Conservation (phyloP, 2,797 vertebrate species). For the Pygocentrus nattereri region DNA sequence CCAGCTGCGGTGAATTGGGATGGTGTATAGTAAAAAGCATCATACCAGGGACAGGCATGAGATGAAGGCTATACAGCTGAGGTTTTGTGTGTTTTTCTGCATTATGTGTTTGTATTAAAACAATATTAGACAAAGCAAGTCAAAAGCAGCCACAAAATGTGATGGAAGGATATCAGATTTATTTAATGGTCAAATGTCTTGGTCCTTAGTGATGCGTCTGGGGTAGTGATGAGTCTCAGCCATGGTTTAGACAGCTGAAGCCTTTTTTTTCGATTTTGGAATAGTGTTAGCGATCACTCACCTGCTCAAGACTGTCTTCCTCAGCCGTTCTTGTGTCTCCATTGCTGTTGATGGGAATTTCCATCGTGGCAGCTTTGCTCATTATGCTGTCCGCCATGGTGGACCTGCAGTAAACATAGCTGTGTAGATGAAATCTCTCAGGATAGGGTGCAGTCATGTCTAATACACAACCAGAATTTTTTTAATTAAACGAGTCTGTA, state of each 20-base stretch:
- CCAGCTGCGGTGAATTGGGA: background rate
- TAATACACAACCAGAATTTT: too few species aligned
- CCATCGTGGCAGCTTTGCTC: conserved; percentile 97
- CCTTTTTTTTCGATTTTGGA: too few species aligned
- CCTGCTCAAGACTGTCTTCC: conserved; percentile 95
- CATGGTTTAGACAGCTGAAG: background rate
- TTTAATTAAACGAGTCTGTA: too few species aligned
- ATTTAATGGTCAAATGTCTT: too few species aligned
- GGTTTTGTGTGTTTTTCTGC: too few species aligned
- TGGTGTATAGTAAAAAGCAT: background rate
- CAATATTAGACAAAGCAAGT: too few species aligned
- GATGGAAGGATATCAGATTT: background rate
- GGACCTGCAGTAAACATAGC: conserved; percentile 53
- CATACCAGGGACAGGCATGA: background rate
- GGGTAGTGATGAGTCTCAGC: background rate
- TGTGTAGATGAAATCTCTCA: background rate
- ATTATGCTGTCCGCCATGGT: conserved; percentile 93
- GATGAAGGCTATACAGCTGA: background rate
- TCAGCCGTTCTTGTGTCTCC: conserved; percentile 89
- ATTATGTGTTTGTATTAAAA: too few species aligned
- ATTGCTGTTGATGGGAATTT: conserved; percentile 96
- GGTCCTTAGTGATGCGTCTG: background rate
- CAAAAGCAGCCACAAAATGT: too few species aligned
- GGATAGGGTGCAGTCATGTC: background rate
- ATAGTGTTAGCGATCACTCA: conserved; percentile 53